Evolutionary conservation across 2,888 invertebrate genomes (phyloP).

Genomic region (Neoitamus cyanurus): DNA sequence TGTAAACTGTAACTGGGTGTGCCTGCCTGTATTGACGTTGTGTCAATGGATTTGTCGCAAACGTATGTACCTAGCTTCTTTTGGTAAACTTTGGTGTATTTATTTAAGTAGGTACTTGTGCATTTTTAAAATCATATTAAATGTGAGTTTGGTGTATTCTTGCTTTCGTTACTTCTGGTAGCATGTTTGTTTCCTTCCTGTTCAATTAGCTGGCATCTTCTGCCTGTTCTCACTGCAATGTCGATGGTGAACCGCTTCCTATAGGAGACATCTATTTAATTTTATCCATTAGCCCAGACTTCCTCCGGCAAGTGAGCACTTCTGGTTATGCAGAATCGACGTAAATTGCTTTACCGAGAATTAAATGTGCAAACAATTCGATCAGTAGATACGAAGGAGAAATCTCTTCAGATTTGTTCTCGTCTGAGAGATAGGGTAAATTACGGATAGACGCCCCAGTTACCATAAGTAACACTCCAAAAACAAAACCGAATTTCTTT

Average conservation of each 20-base stretch:
- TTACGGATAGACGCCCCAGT: too few relatives aligned
- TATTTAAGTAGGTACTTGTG: constrained; percentile 12
- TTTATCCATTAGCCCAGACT: neutral
- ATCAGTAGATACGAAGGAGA: neutral
- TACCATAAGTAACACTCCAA: too few relatives aligned
- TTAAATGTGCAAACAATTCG: neutral
- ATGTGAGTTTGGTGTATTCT: constrained; percentile 3
- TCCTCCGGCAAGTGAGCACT: neutral
- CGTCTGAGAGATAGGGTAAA: neutral
- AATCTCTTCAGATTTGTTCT: neutral
- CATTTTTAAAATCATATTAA: neutral
- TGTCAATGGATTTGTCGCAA: constrained; percentile 45
- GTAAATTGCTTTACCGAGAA: neutral
- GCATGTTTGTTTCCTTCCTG: constrained; percentile 22
- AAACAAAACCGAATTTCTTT: too few relatives aligned
- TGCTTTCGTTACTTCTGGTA: neutral
- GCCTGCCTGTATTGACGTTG: neutral
- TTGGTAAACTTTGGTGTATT: neutral
- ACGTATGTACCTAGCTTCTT: constrained; percentile 20
- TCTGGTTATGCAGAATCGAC: neutral
- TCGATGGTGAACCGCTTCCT: neutral
- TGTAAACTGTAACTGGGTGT: constrained; percentile 38
- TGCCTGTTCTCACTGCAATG: neutral
- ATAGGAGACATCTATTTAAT: neutral
- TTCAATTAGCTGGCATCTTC: neutral